Evolutionary conservation across 2,888 invertebrate species (phyloP).

Genomic region (Phymatocera aterrima): DNA sequence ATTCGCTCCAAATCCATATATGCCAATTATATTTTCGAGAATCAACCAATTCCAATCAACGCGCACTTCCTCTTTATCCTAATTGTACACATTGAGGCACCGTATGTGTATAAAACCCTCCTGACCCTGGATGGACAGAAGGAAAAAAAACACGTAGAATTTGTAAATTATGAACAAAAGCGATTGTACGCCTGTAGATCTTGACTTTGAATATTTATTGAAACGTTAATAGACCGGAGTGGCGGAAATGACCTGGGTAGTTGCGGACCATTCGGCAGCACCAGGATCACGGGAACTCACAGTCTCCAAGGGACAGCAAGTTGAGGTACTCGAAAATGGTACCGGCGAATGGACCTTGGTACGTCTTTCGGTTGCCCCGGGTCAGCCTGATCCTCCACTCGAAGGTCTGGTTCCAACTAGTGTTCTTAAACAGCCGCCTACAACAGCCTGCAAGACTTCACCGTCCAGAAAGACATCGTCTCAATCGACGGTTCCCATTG

Average conservation of each 20-base stretch:
- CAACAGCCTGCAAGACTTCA: constrained; percentile 76
- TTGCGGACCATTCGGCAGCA: constrained; percentile 89
- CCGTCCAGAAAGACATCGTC: constrained; percentile 75
- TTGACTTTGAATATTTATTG: background rate
- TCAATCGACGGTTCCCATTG: constrained; percentile 50
- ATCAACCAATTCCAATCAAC: too few species aligned
- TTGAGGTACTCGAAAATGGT: constrained; percentile 91
- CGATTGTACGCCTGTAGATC: background rate
- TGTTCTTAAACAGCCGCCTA: constrained; percentile 86
- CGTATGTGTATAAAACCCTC: too few species aligned
- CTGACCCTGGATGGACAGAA: too few species aligned
- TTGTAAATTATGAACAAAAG: background rate
- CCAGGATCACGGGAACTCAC: constrained; percentile 87
- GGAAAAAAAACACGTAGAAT: background rate
- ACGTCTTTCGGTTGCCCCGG: constrained; percentile 76
- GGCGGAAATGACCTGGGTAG: constrained; percentile 93
- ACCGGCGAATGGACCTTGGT: constrained; percentile 77
- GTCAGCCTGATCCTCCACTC: constrained; percentile 77
- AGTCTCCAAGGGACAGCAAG: constrained; percentile 94
- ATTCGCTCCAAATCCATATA: too few species aligned
- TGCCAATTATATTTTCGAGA: too few species aligned
- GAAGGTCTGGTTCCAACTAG: constrained; percentile 90
- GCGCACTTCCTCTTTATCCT: too few species aligned
- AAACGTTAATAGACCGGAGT: constrained; percentile 80
- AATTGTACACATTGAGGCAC: too few species aligned